phyloP scores from a whole-genome alignment of 2,797 vertebrate species.

The Onychomys leucogaster region DNA sequence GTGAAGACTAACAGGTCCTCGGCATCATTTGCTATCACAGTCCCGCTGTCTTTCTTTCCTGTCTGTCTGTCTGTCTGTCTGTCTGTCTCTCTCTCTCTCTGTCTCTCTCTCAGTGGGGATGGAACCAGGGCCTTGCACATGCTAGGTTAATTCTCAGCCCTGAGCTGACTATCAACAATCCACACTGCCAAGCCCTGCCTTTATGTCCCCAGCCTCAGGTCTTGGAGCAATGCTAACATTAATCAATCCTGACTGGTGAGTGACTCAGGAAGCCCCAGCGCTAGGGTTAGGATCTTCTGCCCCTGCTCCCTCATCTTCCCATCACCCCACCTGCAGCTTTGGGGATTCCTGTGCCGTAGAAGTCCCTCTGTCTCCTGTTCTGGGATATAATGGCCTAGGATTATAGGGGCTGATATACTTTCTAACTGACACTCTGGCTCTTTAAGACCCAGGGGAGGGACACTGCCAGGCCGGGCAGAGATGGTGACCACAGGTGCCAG shows the following conservation, averaged over 20 bases:
- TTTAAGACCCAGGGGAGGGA: conserved; percentile 74
- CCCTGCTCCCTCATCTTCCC: background rate
- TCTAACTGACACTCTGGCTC: conserved; percentile 46
- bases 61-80: too few relatives aligned
- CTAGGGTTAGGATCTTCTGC: background rate
- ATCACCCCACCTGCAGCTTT: background rate
- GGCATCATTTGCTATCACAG: background rate
- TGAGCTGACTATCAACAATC: background rate
- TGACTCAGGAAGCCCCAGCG: background rate
- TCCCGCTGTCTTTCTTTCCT: background rate
- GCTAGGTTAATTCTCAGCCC: background rate
- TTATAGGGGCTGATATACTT: background rate
- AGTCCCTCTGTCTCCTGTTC: background rate
- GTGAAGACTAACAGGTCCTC: background rate
- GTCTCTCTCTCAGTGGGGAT: background rate
- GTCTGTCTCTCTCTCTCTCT: background rate
- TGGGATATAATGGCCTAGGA: background rate
- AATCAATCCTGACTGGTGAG: background rate
- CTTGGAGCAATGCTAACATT: background rate
- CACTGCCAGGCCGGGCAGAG: conserved; percentile 70
- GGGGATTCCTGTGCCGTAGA: background rate
- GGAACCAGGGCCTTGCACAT: background rate
- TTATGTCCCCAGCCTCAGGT: background rate
- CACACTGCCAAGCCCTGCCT: background rate
- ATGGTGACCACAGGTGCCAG: conserved; percentile 83